Conservation (phyloP, 2,888 invertebrate species). For the Drosophila nr. perissopoda region DNA sequence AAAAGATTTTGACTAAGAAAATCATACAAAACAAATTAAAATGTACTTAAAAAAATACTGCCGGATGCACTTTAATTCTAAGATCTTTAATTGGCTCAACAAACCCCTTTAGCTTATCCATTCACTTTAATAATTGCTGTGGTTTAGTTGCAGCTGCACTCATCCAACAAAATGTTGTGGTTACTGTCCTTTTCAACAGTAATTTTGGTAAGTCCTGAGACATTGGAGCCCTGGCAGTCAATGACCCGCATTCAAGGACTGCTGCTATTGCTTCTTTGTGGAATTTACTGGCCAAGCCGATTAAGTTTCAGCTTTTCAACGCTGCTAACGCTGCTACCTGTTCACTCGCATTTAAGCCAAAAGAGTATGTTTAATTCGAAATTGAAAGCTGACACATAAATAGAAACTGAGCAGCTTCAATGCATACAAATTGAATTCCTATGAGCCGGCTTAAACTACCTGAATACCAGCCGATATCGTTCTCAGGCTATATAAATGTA, state of each 20-base stretch:
- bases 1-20: background rate
- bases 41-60: background rate
- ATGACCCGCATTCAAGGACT: conserved; percentile 4
- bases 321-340: conserved; percentile 4
- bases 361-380: conserved; percentile 20
- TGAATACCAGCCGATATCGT: background rate
- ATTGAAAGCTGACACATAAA: conserved; percentile 11
- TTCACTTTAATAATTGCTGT: conserved; percentile 4
- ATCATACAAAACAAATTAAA: no score
- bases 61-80: background rate
- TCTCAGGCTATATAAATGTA: background rate
- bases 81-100: background rate
- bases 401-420: conserved; percentile 10
- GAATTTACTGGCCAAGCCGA: conserved; percentile 29
- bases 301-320: conserved; percentile 29
- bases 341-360: conserved; percentile 15
- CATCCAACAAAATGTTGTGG: conserved; percentile 17
- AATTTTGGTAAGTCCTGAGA: conserved; percentile 6
- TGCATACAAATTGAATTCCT: conserved; percentile 35
- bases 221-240: conserved; percentile 10
- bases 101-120: background rate
- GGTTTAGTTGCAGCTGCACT: conserved; percentile 14
- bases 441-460: conserved; percentile 7
- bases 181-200: background rate
- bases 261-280: background rate